A percentile compares a stretch with the other conserved stretches of the same genome.
phyloP scores from a whole-genome alignment of 2,797 vertebrate species.

The Pangasius larnaudii region DNA sequence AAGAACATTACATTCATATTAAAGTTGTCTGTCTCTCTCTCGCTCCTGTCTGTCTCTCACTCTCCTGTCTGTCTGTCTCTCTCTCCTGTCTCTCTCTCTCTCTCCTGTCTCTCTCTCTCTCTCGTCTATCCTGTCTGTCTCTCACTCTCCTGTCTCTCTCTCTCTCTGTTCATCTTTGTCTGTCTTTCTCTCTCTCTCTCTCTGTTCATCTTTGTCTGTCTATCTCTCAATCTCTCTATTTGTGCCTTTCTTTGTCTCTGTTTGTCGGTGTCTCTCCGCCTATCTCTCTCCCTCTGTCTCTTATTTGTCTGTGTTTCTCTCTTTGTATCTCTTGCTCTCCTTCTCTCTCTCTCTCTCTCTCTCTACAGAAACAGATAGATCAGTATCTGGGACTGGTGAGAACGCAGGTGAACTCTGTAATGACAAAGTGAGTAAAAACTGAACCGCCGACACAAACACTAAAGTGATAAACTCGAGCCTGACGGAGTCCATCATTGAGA shows the following conservation, averaged over 20 bases:
- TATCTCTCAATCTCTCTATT: too few species aligned
- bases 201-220: neutral
- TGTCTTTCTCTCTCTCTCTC: neutral
- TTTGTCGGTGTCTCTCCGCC: neutral
- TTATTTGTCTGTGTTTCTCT: neutral
- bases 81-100: neutral
- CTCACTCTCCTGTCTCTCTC: neutral
- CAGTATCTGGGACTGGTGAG: conserved; percentile 96
- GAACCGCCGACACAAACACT: neutral
- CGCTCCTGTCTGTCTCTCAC: too few species aligned
- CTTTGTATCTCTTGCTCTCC: too few species aligned
- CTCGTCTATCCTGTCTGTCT: too few species aligned
- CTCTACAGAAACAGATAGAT: conserved; percentile 92
- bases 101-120: neutral
- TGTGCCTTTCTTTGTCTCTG: neutral
- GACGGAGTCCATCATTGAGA: neutral
- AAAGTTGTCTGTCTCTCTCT: neutral
- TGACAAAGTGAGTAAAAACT: conserved; percentile 90
- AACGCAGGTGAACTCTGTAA: conserved; percentile 94
- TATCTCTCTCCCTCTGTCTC: neutral
- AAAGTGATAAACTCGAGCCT: neutral
- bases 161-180: neutral
- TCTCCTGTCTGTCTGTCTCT: too few species aligned
- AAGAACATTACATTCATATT: neutral
- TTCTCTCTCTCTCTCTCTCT: neutral